Percentiles rank a stretch among this genome's conserved stretches.
Evolutionary conservation across 2,888 invertebrate species (phyloP).

Genomic region (Mimachlamys varia): DNA sequence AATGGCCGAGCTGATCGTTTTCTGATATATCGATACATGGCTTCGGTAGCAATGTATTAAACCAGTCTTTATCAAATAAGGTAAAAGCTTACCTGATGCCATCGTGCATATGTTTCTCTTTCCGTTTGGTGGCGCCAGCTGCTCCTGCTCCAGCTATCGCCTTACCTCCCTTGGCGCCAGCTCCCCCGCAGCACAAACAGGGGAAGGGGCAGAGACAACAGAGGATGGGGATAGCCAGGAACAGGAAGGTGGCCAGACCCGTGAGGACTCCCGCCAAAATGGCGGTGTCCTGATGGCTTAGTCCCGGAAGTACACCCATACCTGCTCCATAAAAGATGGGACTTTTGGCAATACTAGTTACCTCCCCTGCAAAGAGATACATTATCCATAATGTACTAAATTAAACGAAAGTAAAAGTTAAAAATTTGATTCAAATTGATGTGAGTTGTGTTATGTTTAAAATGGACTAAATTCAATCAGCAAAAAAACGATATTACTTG

Average conservation of each 20-base stretch:
- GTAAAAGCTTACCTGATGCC: background rate
- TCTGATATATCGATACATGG: too few species aligned
- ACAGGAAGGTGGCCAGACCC: conserved; percentile 63
- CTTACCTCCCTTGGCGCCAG: conserved; percentile 50
- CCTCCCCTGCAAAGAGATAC: background rate
- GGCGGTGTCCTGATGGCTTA: conserved; percentile 64
- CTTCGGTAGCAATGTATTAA: too few species aligned
- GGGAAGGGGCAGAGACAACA: conserved; percentile 65
- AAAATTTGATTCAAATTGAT: too few species aligned
- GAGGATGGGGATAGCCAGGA: conserved; percentile 62
- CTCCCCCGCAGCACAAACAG: conserved; percentile 46
- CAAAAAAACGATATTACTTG: too few species aligned
- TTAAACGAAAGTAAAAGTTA: too few species aligned
- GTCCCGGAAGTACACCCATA: conserved; percentile 57
- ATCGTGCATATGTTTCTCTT: conserved; percentile 39
- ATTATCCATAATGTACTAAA: too few species aligned
- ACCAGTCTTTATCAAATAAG: too few species aligned
- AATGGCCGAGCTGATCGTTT: too few species aligned
- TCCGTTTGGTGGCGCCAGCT: conserved; percentile 41
- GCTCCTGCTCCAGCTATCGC: conserved; percentile 41
- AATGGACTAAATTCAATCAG: too few species aligned
- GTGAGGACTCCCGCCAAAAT: conserved; percentile 64
- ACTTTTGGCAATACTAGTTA: background rate
- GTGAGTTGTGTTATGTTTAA: too few species aligned
- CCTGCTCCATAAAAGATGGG: background rate